Base-by-base conservation (phyloP, 1,140 invertebrate genomes). In the Eupristina koningsbergeri region DNA sequence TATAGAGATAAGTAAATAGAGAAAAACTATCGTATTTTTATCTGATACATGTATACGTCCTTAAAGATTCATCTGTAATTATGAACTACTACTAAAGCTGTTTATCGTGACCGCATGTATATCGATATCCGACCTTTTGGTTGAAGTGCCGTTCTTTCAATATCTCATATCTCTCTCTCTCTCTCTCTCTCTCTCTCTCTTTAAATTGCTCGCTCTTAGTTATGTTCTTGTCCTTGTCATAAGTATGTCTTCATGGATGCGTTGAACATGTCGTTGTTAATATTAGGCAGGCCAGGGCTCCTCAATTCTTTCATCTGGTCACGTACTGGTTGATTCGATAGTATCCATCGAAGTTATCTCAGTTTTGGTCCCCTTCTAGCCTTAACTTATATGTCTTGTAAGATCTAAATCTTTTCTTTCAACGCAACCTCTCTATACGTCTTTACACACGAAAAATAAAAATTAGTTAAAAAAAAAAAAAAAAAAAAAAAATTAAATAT, bases 281-380 rank as follows among this genome's bases (percentile, higher is more conserved):
- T 64, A 39, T 79, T 67, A 9, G 76, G 13, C 58, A 29, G 22
- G 9, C 36, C 36, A 34, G 39, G 29, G 58, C 67, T 31, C 53
- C 47, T n/a, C 45, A 31, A 29, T 34, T 31, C 50, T 73, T 81
- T 81, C 31, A 71, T 71, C 67, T 3, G 22, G 67, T 63, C 80
- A 81, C 80, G 80, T 75, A 81, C 26, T 50, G 13, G 39, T 47
- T 13, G 34, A 67, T 15, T 41, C 26, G 69, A 81, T 75, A 81
- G 19, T 17, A 81, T 81, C 80, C 45, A 26, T 15, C 9, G 7
- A 73, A 73, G 47, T 67, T 34, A 45, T 76, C 74, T 76, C 26
- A 34, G 11, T 11, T 29, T 50, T 45, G 29, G 39, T 53, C 73
- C 34, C 47, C 31, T 29, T 75, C 45, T 75, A 17, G 13, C 0